phyloP scores from a whole-genome alignment of 2,888 invertebrate species.

The Stenolophus ochropezus region DNA sequence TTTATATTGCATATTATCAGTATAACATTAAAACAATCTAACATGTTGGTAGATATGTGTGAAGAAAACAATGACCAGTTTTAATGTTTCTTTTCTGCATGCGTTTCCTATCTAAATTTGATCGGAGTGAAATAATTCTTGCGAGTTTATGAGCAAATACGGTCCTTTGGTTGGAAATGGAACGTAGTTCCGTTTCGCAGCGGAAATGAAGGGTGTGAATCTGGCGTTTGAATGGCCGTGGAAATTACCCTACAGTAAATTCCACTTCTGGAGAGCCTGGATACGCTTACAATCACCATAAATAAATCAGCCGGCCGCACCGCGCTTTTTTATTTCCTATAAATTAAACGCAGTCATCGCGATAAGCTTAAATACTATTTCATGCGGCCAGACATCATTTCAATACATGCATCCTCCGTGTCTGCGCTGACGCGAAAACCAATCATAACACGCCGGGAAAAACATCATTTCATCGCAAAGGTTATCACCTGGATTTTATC shows the following conservation, averaged over 20 bases:
- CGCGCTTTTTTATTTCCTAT: slow-evolving; percentile 32
- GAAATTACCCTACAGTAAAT: slow-evolving; percentile 55
- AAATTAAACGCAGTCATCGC: slow-evolving; percentile 18
- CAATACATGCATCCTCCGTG: neutral
- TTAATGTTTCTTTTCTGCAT: too few species aligned
- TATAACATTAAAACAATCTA: too few species aligned
- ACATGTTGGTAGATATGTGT: too few species aligned
- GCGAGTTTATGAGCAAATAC: slow-evolving; percentile 11
- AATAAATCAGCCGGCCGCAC: slow-evolving; percentile 43
- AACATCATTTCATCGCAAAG: too few species aligned
- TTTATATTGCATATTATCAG: too few species aligned
- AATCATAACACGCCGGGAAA: too few species aligned
- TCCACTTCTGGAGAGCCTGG: slow-evolving; percentile 48
- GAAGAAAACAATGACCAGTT: too few species aligned
- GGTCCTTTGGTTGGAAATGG: slow-evolving; percentile 43
- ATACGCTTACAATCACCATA: slow-evolving; percentile 50
- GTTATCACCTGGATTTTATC: too few species aligned
- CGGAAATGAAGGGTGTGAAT: slow-evolving; percentile 60
- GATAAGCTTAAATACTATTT: slow-evolving; percentile 46
- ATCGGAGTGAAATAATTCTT: neutral
- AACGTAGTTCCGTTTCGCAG: slow-evolving; percentile 35
- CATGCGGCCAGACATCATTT: neutral
- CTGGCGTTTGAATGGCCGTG: slow-evolving; percentile 56
- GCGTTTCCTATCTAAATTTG: neutral
- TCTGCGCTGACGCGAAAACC: too few species aligned